Evolutionary conservation across 1,140 invertebrate species (phyloP).

Genomic region (fruit fly (Drosophila melanogaster)): Release_6_plus_ISO1_MT NC_004354.4:11276001-11276500

Average conservation of each 20-base stretch:
- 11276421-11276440: slow-evolving; percentile 13
- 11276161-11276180: slow-evolving; percentile 22
- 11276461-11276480: not conserved
- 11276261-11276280: not conserved
- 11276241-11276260: slow-evolving; percentile 45
- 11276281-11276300: slow-evolving; percentile 23
- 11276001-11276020: slow-evolving; percentile 7
- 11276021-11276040: slow-evolving; percentile 24
- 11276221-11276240: slow-evolving; percentile 51
- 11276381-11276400: slow-evolving; percentile 9
- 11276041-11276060: not conserved
- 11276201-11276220: slow-evolving; percentile 1
- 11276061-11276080: not conserved
- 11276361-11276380: slow-evolving; percentile 41
- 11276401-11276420: not conserved
- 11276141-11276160: not conserved
- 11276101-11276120: not conserved
- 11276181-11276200: slow-evolving; percentile 51
- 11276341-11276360: slow-evolving; percentile 46
- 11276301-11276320: slow-evolving; percentile 51
- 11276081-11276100: not conserved
- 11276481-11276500: not conserved
- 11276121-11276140: not conserved
- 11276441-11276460: slow-evolving; percentile 16
- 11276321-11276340: slow-evolving; percentile 51